Base-by-base conservation (phyloP, 2,888 invertebrate species). In the Lithosia quadra region DNA sequence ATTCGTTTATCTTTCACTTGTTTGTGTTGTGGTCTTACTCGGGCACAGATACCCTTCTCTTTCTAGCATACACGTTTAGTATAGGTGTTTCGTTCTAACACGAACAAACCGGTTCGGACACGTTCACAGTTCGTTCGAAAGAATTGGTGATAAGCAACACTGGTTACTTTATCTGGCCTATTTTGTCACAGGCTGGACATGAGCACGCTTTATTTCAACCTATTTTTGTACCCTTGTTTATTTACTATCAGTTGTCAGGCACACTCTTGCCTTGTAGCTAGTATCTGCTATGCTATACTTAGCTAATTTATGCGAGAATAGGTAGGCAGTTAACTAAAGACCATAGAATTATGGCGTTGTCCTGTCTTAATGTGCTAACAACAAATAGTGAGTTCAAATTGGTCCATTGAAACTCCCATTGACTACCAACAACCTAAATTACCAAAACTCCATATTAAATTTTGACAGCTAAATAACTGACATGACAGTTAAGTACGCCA, bases 1-100 rank as follows among this genome's bases (percentile, higher is more conserved):
- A 83, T 85, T 71, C 72, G 64, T 78, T 80, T 82, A 82, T 82
- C 83, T 82, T 84, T 84, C 72, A 75, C 82, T 81, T 89, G 88
- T 89, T 90, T 90, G 83, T 90, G 86, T 88, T 89, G 87, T 86
- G 86, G 84, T 89, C 88, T 84, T 86, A 86, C 86, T 89, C 84
- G 81, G 76, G 79, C 80, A 77, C 76, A 72, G 77, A 83, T 72
- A 56, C 72, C 74, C 69, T 65, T 88, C 90, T 81, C 87, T 74
- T 76, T 90, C 73, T 57, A 78, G 78, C 87, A 61, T 79, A 71
- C 71, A 67, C 63, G 62, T 65, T 62, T 49, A 69, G 43, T 80
- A 67, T 72, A 71, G 65, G 69, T 69, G 59, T 87, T 86, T 79
- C 82, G 65, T 78, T 90, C 86, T 67, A 76, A 76, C 80, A 77